A percentile compares a stretch with the other conserved stretches of the same genome.
phyloP scores from a whole-genome alignment of 2,797 vertebrate species.

The Petrocephalus sullivani region DNA sequence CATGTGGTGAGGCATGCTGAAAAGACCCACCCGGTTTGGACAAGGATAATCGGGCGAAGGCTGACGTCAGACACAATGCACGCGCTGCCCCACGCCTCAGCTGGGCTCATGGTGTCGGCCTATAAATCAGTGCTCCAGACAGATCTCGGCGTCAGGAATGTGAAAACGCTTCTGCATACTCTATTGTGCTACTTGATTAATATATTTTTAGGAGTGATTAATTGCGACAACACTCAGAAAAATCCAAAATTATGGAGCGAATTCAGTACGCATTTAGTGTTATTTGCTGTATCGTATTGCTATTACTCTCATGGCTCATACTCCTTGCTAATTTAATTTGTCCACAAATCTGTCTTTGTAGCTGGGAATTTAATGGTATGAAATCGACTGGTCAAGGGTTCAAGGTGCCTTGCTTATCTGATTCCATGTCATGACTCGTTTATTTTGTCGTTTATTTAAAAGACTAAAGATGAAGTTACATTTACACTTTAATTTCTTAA shows the following conservation, averaged over 20 bases:
- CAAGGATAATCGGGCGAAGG: constrained; percentile 38
- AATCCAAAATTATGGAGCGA: background rate
- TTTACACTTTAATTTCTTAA: background rate
- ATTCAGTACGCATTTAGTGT: background rate
- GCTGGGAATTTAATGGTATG: background rate
- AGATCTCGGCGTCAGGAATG: background rate
- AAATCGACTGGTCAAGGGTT: background rate
- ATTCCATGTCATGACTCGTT: background rate
- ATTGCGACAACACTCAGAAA: background rate
- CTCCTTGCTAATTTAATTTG: background rate
- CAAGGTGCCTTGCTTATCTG: background rate
- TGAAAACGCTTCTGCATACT: background rate
- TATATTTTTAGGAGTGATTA: background rate
- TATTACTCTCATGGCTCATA: background rate
- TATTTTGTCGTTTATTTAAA: background rate
- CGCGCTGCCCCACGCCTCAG: constrained; percentile 11
- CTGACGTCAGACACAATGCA: constrained; percentile 35
- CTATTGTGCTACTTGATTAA: background rate
- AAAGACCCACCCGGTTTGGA: constrained; percentile 24
- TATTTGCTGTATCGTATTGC: background rate
- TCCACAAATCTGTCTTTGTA: background rate
- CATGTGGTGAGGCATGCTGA: constrained; percentile 8
- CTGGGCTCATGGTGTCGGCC: constrained; percentile 23
- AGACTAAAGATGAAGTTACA: background rate
- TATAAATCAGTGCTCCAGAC: constrained; percentile 27